Evolutionary conservation across 2,113 vertebrate species (phyloP).

Genomic region (Alosa alosa): DNA sequence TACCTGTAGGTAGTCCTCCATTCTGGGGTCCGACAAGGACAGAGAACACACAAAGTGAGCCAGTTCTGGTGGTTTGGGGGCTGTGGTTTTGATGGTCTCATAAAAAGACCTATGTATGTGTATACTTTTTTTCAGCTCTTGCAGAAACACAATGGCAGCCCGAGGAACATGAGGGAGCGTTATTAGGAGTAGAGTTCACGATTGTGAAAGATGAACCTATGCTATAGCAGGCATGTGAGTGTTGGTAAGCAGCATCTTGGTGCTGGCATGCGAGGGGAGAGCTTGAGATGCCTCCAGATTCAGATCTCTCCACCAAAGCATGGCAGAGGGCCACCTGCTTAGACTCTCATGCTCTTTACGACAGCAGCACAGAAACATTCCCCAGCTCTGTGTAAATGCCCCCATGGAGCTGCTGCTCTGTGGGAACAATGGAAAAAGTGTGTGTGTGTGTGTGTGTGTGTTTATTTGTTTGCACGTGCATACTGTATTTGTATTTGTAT

Average conservation of each 20-base stretch:
- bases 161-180: background rate
- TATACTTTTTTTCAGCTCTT: background rate
- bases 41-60: background rate
- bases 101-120: background rate
- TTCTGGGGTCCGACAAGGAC: background rate
- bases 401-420: background rate
- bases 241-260: background rate
- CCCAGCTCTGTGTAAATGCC: conserved; percentile 22
- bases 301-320: background rate
- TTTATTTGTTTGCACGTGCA: background rate
- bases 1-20: background rate
- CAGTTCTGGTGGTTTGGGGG: background rate
- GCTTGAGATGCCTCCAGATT: background rate
- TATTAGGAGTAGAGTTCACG: background rate
- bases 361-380: conserved; percentile 22
- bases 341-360: background rate
- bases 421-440: conserved; percentile 13
- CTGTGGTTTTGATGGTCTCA: background rate
- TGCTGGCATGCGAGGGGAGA: background rate
- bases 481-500: background rate
- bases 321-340: background rate
- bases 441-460: conserved; percentile 35
- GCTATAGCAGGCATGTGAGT: background rate
- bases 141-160: background rate
- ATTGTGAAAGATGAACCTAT: background rate